Base-by-base conservation (phyloP, 2,797 vertebrate genomes). In the Pteronotus mesoamericanus region DNA sequence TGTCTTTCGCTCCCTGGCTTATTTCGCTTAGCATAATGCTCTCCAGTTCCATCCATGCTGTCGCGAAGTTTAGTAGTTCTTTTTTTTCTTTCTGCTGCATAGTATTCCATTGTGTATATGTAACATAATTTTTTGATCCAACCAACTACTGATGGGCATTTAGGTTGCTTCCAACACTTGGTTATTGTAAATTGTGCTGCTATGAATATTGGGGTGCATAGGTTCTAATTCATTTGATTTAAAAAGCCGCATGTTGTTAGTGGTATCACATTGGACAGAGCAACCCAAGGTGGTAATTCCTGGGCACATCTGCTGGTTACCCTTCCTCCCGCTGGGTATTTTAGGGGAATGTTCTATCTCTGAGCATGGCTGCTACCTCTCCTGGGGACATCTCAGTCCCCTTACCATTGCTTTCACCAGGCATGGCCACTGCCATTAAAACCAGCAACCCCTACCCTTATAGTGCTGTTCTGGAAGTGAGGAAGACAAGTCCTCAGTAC, bases 141-240 rank as follows among this genome's bases (percentile, higher is more conserved):
- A n/a, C n/a, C n/a, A n/a, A n/a, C n/a, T n/a, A n/a, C n/a, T n/a
- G n/a, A n/a, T n/a, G n/a, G n/a, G n/a, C n/a, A n/a, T n/a, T n/a
- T n/a, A n/a, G n/a, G n/a, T n/a, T n/a, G n/a, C n/a, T n/a, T n/a
- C n/a, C n/a, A n/a, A n/a, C n/a, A n/a, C n/a, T n/a, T n/a, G n/a
- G n/a, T n/a, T n/a, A n/a, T n/a, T n/a, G n/a, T n/a, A n/a, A n/a
- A n/a, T n/a, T n/a, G n/a, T n/a, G n/a, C n/a, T n/a, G n/a, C n/a
- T n/a, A n/a, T n/a, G n/a, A n/a, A n/a, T n/a, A n/a, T n/a, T n/a
- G n/a, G n/a, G n/a, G n/a, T n/a, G n/a, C n/a, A n/a, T n/a, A n/a
- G n/a, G n/a, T n/a, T n/a, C n/a, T 86, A 44, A 53, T 71, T 86
- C 7, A 29, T 82, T 82, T 21, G 10, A 66, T 82, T 88, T 42